Conservation (phyloP, 2,113 vertebrate species). For the Acrocephalus arundinaceus region DNA sequence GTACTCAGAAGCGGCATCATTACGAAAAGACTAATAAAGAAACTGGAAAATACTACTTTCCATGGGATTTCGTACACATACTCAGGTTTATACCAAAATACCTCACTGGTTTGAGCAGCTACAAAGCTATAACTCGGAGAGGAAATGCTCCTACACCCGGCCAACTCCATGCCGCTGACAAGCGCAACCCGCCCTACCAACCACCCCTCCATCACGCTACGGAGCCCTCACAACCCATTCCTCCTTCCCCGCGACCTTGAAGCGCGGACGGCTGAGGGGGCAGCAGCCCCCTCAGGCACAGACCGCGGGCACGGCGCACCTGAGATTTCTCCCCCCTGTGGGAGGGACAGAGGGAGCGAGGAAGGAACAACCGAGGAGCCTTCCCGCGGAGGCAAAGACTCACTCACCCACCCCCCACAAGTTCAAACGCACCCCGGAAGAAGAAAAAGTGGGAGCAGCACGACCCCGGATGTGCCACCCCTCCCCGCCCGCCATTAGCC, state of each 20-base stretch:
- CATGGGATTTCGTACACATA: rapidly evolving
- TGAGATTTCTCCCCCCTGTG: rapidly evolving
- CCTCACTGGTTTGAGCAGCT: not conserved
- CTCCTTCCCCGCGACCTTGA: not conserved
- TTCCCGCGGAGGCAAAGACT: rapidly evolving
- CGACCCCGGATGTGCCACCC: not conserved
- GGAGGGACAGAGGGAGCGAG: rapidly evolving
- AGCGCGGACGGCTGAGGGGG: not conserved
- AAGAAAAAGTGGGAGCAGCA: rapidly evolving
- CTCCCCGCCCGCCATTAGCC: not conserved
- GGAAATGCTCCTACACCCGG: rapidly evolving
- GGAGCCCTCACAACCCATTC: not conserved
- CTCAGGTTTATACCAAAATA: rapidly evolving
- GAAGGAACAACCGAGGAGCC: rapidly evolving
- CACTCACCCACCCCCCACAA: rapidly evolving
- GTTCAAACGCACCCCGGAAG: not conserved
- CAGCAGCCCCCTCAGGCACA: rapidly evolving
- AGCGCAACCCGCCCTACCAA: rapidly evolving
- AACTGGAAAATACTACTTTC: rapidly evolving
- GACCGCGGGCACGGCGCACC: not conserved
- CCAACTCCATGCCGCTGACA: rapidly evolving
- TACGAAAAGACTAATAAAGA: not conserved
- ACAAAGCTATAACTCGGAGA: not conserved
- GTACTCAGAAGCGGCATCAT: not conserved
- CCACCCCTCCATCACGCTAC: rapidly evolving